These are phyloP conservation scores for Apis mellifera DNA, from an alignment of 1,140 invertebrate species.

Conservation along the genomic window Amel_HAv3.1 CM009936.2:5042501-5043000, in stretches of 20 bases:
- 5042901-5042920: background rate
- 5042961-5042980: background rate
- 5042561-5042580: no score
- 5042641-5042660: background rate
- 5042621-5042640: background rate
- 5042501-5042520: no score
- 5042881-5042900: background rate
- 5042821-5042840: background rate
- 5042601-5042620: no score
- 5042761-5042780: background rate
- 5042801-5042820: background rate
- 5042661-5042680: no score
- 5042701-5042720: background rate
- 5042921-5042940: background rate
- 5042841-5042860: background rate
- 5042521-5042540: no score
- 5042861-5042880: background rate
- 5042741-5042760: background rate
- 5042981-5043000: no score
- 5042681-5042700: background rate
- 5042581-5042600: no score
- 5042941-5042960: no score
- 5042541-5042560: no score
- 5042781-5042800: constrained; percentile 1
- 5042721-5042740: background rate